phyloP scores from a whole-genome alignment of 2,113 vertebrate species.

The Eublepharis macularius region DNA sequence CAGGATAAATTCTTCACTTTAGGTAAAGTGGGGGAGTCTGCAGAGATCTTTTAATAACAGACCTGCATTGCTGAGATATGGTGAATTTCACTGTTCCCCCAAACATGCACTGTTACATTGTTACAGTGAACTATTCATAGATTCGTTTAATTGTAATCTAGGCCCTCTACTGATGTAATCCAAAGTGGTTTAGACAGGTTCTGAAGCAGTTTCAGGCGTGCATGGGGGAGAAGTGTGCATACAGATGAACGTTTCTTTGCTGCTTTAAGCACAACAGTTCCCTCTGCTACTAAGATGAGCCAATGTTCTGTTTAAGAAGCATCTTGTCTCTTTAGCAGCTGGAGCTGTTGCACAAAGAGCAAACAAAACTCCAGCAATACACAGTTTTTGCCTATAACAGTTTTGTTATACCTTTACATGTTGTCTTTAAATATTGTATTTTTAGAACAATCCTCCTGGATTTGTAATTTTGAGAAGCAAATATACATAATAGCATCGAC shows the following conservation, averaged over 20 bases:
- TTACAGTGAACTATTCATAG: not conserved
- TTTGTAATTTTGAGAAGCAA: no score
- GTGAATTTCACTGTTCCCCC: rapidly evolving
- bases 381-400: no score
- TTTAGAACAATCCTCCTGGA: no score
- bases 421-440: no score
- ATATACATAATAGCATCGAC: no score
- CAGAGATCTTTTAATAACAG: no score
- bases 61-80: no score
- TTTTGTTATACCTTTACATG: no score
- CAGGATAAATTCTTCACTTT: no score
- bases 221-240: not conserved
- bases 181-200: not conserved
- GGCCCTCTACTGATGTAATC: not conserved
- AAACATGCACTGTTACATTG: not conserved
- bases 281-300: not conserved
- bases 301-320: not conserved
- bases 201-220: not conserved
- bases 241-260: not conserved
- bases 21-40: no score
- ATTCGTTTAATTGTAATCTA: not conserved
- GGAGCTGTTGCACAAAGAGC: not conserved
- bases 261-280: not conserved
- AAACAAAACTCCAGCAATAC: not conserved
- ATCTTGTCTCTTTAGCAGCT: not conserved